Base-by-base conservation (phyloP, 2,888 invertebrate species). In the Iselma pallidipennis region DNA sequence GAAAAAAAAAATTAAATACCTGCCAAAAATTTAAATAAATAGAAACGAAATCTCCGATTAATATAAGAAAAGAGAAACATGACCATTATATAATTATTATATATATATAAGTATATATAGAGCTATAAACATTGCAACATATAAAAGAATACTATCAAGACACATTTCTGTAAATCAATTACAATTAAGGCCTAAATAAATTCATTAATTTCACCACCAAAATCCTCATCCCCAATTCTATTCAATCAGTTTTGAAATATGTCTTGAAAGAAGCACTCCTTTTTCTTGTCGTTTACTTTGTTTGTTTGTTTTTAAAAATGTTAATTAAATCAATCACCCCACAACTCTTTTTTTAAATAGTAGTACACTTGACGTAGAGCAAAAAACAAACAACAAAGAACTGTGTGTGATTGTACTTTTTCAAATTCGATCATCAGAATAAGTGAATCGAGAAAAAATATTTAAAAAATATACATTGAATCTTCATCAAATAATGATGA, bases 121-220 rank as follows among this genome's bases (percentile, higher is more conserved):
- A 69, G 65, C 64, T 71, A 71, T 71, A 58, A 71, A 71, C 71
- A 71, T 69, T 68, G 66, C 66, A 71, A 71, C 69, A 61, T 67
- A 59, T 55, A 60, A 65, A 55, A 66, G 65, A 67, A 61, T 56
- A 52, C 33, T 42, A 49, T 58, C 62, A 55, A 55, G 48, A 63
- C 59, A 63, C 56, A 63, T 49, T 63, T 59, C 33, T 50, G 16
- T 19, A 58, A 26, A 37, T 48, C n/a, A 57, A 49, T 54, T 55
- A 55, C 49, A 50, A 59, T 59, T 61, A 56, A 61, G 60, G 60
- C 60, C 51, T 56, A 56, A 55, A 55, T 19, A 48, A 37, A 29
- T 29, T 26, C 26, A 31, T 42, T 14, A 19, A 4, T n/a, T 12
- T 51, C 37, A 25, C 25, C 3, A 4, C 25, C 25, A 4, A 25